Evolutionary conservation across 2,113 vertebrate genomes (phyloP), one percentile per base, ranked within the genome.

Genomic region (Cacatua alba): DNA sequence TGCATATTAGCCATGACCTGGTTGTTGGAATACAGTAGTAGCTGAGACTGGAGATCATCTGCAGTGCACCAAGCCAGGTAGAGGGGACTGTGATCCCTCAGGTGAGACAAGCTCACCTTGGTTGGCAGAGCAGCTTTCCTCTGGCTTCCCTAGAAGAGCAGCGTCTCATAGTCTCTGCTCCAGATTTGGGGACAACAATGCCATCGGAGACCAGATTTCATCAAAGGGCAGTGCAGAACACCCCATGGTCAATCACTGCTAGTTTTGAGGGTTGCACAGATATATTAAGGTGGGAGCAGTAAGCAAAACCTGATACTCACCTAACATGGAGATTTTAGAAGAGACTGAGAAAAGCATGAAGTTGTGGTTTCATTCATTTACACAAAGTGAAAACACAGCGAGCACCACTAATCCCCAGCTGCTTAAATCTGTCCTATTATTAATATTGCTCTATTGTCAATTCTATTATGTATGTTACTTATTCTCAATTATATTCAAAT

Each of bases 401-500:
- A 79, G 41, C 21, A 44, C 41, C 13, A 44, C 37, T 70, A 79
- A 89, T 41, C 18, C 60, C 13, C 39, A 63, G 5, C 16, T 52
- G 23, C 46, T 87, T 55, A 18, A 52, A 52, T 60, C 17, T 44
- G 7, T 62, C 17, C 35, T 51, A 62, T n/a, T 51, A 51, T 33
- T 74, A 55, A 6, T 63, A 49, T 41, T 65, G 9, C 25, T 71
- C 12, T 35, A 9, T 26, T 92, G 15, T 46, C 83, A 49, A 74
- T 94, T 71, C n/a, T 75, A 41, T 57, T 77, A 74, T 46, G 20
- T 62, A 39, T 64, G 18, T 39, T 94, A 33, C 13, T 75, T 92
- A 64, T 84, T 92, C 48, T 86, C 69, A 78, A 91, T 78, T 75
- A 83, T 78, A 92, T 75, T 59, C n/a, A 89, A 89, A 91, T 24